A percentile compares a stretch with the other conserved stretches of the same genome.
Conservation (phyloP, 2,888 invertebrate genomes). For the Tetragnatha montana region DNA sequence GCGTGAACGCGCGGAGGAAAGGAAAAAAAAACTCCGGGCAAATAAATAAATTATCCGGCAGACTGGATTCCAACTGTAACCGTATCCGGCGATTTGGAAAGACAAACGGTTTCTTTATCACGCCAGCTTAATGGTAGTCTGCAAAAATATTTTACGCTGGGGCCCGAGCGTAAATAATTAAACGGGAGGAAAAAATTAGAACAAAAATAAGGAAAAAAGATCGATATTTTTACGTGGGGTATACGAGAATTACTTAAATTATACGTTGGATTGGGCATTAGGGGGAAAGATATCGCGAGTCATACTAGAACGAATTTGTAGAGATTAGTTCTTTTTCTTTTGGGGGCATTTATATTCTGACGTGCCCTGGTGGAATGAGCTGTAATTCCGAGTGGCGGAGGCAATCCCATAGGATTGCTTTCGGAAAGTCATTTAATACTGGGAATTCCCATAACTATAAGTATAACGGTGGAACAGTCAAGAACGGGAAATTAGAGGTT, state of each 20-base stretch:
- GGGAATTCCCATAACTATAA: no score
- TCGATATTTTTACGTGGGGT: not conserved
- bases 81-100: conserved; percentile 14
- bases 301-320: not conserved
- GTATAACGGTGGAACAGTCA: no score
- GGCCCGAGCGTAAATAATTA: not conserved
- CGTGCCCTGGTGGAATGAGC: no score
- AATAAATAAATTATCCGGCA: no score
- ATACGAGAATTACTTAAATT: not conserved
- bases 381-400: no score
- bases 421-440: no score
- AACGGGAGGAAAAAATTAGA: not conserved
- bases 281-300: not conserved
- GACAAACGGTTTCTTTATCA: conserved; percentile 1
- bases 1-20: not conserved
- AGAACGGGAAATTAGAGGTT: no score
- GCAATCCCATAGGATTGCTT: no score
- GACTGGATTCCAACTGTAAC: conserved; percentile 1
- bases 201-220: not conserved
- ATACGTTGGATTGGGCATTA: not conserved
- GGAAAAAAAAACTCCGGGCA: not conserved
- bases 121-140: conserved; percentile 6
- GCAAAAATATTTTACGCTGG: conserved; percentile 1
- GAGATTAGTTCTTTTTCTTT: not conserved
- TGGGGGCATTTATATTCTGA: no score